phyloP scores from a whole-genome alignment of 30 jellyfish, hydroid and myxozoan genomes.

The Aurelia sp. region DNA sequence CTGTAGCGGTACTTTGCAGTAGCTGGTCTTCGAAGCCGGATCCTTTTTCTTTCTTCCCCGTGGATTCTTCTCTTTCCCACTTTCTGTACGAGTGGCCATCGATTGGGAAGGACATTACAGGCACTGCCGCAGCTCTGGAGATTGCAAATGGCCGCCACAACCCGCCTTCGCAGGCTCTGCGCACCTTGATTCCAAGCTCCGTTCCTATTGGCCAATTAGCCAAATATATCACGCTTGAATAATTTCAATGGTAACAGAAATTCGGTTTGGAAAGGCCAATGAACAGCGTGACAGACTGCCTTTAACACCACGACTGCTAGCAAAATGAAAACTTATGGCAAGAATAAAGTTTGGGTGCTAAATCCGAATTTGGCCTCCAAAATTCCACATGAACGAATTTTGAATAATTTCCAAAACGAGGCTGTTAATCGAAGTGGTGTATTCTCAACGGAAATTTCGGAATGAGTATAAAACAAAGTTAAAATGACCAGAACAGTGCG shows the following conservation, averaged over 20 bases:
- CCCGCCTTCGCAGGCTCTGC: not conserved
- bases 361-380: too few species aligned
- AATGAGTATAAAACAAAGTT: too few species aligned
- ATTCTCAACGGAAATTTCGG: too few species aligned
- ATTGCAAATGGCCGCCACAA: constrained; percentile 3
- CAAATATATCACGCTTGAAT: not conserved
- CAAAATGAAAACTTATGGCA: too few species aligned
- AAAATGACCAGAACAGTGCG: too few species aligned
- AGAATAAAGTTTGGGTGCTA: too few species aligned
- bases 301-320: too few species aligned
- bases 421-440: too few species aligned
- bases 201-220: not conserved
- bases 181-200: not conserved
- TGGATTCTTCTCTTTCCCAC: not conserved
- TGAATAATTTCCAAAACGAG: too few species aligned
- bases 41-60: not conserved
- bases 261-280: not conserved
- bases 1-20: not conserved
- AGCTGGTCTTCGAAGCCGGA: constrained; percentile 1
- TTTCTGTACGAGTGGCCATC: not conserved
- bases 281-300: not conserved
- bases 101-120: not conserved
- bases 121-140: not conserved
- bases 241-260: constrained; percentile 2
- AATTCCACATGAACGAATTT: too few species aligned